Conservation (phyloP, 2,797 vertebrate species). For the Pelochelys cantorii region DNA sequence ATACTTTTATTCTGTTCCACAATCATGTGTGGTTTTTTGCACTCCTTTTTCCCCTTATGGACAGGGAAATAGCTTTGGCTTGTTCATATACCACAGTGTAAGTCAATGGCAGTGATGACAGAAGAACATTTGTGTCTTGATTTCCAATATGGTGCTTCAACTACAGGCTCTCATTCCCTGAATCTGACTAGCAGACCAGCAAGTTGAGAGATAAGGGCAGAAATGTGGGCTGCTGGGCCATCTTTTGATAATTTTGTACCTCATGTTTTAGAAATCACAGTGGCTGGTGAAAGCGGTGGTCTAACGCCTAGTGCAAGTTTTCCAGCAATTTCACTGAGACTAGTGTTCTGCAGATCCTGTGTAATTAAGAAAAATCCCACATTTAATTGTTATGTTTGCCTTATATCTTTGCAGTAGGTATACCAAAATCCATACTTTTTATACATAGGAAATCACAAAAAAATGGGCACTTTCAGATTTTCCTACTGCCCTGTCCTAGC, state of each 20-base stretch:
- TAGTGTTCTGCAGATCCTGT: background rate
- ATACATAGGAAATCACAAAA: background rate
- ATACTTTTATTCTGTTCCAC: background rate
- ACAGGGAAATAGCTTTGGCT: background rate
- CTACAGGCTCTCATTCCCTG: background rate
- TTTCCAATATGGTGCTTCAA: background rate
- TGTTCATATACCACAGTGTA: background rate
- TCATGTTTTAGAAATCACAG: background rate
- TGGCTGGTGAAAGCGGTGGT: background rate
- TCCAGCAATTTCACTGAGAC: background rate
- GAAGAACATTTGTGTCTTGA: background rate
- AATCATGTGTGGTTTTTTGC: background rate
- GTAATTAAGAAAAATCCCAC: background rate
- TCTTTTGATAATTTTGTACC: background rate
- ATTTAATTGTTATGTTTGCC: background rate
- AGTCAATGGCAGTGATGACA: background rate
- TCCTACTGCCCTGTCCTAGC: background rate
- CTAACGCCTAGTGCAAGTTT: too few relatives aligned
- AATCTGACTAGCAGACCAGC: background rate
- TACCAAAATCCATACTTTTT: background rate
- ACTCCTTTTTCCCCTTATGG: background rate
- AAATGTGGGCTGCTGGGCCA: background rate
- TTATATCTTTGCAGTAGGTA: background rate
- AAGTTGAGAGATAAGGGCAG: background rate
- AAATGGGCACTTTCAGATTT: background rate